Evolutionary conservation across 2,888 invertebrate species (phyloP).

Genomic region (Blastobasis lacticolella): DNA sequence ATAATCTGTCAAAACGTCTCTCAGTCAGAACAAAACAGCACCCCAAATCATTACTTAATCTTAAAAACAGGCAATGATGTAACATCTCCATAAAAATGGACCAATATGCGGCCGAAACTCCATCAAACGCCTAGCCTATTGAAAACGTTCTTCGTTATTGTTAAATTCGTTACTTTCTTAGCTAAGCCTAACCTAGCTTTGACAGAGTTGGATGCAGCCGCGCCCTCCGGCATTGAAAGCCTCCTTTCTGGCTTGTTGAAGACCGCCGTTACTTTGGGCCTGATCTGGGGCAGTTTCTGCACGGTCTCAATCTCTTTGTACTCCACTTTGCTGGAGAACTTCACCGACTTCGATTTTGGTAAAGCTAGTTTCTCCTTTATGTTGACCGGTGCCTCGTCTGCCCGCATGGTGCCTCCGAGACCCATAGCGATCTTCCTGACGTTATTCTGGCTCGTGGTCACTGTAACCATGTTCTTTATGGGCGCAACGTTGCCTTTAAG

Average conservation of each 20-base stretch:
- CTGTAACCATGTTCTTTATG: slow-evolving; percentile 41
- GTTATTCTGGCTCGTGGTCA: slow-evolving; percentile 45
- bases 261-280: slow-evolving; percentile 31
- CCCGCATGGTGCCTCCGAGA: slow-evolving; percentile 56
- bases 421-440: slow-evolving; percentile 47
- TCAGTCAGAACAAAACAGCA: too few relatives aligned
- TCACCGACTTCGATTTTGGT: slow-evolving; percentile 55
- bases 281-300: slow-evolving; percentile 14
- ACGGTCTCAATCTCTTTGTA: slow-evolving; percentile 59
- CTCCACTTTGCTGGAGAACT: slow-evolving; percentile 58
- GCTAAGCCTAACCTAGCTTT: slow-evolving; percentile 45
- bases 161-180: slow-evolving; percentile 44
- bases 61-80: too few relatives aligned
- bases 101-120: too few relatives aligned
- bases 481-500: slow-evolving; percentile 35
- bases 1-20: too few relatives aligned
- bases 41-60: too few relatives aligned
- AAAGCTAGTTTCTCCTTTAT: slow-evolving; percentile 55
- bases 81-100: too few relatives aligned
- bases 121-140: slow-evolving; percentile 52
- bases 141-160: slow-evolving; percentile 54
- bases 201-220: slow-evolving; percentile 22
- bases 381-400: slow-evolving; percentile 56
- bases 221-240: slow-evolving; percentile 50
- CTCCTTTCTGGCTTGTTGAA: slow-evolving; percentile 64